Conservation (phyloP, 2,888 invertebrate genomes). For the Allacma fusca region DNA sequence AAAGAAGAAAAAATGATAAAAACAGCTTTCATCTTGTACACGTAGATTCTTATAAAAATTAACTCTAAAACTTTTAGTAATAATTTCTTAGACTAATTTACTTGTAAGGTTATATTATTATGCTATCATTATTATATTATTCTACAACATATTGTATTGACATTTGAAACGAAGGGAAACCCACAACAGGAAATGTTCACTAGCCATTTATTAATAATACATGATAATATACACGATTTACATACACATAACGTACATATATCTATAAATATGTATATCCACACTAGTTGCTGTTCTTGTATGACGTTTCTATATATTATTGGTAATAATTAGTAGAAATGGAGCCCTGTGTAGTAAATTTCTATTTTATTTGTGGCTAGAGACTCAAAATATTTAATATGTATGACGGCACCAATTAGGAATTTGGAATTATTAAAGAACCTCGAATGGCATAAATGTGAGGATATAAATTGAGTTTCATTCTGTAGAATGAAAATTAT, state of each 20-base stretch:
- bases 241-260: background rate
- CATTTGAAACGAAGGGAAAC: conserved; percentile 2
- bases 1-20: conserved; percentile 16
- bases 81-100: conserved; percentile 7
- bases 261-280: background rate
- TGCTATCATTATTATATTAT: background rate
- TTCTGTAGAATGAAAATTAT: background rate
- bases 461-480: background rate
- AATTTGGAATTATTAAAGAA: background rate
- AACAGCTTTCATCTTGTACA: conserved; percentile 42
- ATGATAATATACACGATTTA: background rate
- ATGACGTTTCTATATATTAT: background rate
- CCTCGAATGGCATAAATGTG: background rate
- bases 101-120: background rate
- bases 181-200: conserved; percentile 2
- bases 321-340: background rate
- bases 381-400: background rate
- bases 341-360: background rate
- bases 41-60: conserved; percentile 30
- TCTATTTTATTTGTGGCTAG: background rate
- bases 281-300: background rate
- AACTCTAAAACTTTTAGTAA: background rate
- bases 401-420: background rate
- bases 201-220: conserved; percentile 16
- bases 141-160: background rate